Base-by-base conservation (phyloP, 2,113 vertebrate genomes). In the Trematomus loennbergii region DNA sequence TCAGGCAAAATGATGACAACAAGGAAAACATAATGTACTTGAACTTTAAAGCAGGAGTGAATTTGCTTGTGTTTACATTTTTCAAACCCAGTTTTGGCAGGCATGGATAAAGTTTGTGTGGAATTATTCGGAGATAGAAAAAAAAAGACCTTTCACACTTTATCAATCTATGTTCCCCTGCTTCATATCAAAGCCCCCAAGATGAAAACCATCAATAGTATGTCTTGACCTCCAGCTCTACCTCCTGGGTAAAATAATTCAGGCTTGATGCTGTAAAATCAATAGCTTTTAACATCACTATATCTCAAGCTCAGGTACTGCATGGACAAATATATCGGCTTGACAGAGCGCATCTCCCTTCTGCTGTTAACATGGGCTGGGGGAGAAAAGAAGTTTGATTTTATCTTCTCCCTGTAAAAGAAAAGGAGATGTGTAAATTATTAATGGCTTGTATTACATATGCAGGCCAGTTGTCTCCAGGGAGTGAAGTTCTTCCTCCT, bases 281-380 rank as follows among this genome's bases (percentile, higher is more conserved):
- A 90, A 91, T 89, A 85, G 78, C 81, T 89, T 86, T 90, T 91
- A 90, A 81, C 80, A 83, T 82, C 70, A 68, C 75, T 43, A 54
- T 81, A 83, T 81, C 78, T 90, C 72, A 82, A 78, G 25, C 63
- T 45, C 25, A 43, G 59, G 76, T 54, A 40, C 22, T 22, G 22
- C 53, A 40, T 63, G 45, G 50, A 72, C 71, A 71, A 49, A 49
- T 60, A 49, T 60, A 77, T 53, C 62, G 43, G 57, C 58, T 69
- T 64, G 46, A 80, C 71, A 61, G 74, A 66, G 74, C 11, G 9
- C 11, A 72, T 78, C 76, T 87, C 17, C 77, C 73, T 45, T 79
- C 59, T 75, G 66, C 63, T 60, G 73, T 87, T 82, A 82, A 58
- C 70, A 81, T 22, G 15, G 36, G 12, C 49, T 75, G 25, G 25